Evolutionary conservation across 2,888 invertebrate species (phyloP).

Genomic region (Sesamia inferens): DNA sequence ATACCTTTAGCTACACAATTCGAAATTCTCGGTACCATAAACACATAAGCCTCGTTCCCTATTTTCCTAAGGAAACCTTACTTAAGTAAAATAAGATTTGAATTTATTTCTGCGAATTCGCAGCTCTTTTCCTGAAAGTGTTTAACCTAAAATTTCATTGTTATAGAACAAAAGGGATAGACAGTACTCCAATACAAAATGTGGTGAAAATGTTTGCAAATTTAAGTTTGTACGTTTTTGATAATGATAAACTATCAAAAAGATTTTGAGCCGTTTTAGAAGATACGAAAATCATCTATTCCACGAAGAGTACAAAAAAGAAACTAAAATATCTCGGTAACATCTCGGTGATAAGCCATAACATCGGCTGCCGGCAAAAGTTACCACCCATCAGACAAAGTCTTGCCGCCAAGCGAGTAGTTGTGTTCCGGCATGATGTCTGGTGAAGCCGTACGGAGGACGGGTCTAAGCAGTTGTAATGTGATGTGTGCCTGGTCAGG

Average conservation of each 20-base stretch:
- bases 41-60: slow-evolving; percentile 15
- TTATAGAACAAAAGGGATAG: not conserved
- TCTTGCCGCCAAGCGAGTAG: no score
- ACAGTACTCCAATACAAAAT: not conserved
- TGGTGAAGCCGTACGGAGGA: no score
- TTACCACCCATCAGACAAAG: no score
- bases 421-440: no score
- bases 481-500: no score
- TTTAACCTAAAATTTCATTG: not conserved
- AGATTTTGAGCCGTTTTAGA: not conserved
- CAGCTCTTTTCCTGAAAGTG: slow-evolving; percentile 2
- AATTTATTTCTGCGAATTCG: slow-evolving; percentile 1
- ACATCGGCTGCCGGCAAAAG: no score
- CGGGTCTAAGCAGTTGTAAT: no score
- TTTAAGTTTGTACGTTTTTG: not conserved
- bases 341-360: no score
- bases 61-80: slow-evolving; percentile 9
- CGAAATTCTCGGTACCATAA: not conserved
- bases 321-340: no score
- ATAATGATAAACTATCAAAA: not conserved
- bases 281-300: not conserved
- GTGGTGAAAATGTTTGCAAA: not conserved
- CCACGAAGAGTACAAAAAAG: no score
- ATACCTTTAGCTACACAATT: not conserved
- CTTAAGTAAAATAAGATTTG: slow-evolving; percentile 16